A percentile compares a stretch with the other conserved stretches of the same genome.
Conservation (phyloP, 2,888 invertebrate species). For the Macropis europaea region DNA sequence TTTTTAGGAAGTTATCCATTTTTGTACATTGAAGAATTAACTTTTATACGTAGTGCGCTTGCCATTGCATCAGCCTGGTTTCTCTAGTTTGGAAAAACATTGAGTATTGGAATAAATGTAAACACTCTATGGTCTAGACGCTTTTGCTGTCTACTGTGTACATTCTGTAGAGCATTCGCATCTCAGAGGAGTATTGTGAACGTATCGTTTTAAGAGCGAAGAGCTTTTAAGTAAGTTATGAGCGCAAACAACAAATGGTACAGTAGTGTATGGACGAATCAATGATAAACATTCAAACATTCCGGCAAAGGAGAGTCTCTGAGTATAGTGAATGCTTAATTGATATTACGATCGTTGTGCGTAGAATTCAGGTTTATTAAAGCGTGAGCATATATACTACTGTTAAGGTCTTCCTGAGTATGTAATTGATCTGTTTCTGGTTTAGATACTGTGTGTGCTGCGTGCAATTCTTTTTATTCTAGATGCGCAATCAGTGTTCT, state of each 20-base stretch:
- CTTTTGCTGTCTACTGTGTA: constrained; percentile 71
- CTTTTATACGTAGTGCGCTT: constrained; percentile 60
- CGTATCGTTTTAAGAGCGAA: constrained; percentile 52
- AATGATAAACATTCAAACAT: constrained; percentile 72
- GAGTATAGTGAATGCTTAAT: constrained; percentile 67
- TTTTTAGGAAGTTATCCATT: constrained; percentile 63
- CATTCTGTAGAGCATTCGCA: constrained; percentile 69
- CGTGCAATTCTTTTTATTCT: constrained; percentile 61
- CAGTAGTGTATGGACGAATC: constrained; percentile 53
- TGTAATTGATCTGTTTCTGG: constrained; percentile 66
- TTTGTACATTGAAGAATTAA: constrained; percentile 63
- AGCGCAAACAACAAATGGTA: constrained; percentile 52
- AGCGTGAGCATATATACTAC: constrained; percentile 69
- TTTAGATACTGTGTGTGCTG: constrained; percentile 62
- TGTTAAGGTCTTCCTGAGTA: constrained; percentile 76
- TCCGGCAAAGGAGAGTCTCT: constrained; percentile 68
- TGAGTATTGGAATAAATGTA: constrained; percentile 55
- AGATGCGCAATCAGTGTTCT: constrained; percentile 63
- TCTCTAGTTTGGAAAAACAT: constrained; percentile 55
- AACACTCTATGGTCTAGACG: constrained; percentile 70
- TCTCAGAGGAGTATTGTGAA: constrained; percentile 62
- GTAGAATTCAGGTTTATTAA: constrained; percentile 75
- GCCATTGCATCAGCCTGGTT: constrained; percentile 70
- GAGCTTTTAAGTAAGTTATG: constrained; percentile 62
- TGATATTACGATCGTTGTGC: constrained; percentile 66